Evolutionary conservation across 2,888 invertebrate species (phyloP).

Genomic region (Ditylenchus weischeri): DNA sequence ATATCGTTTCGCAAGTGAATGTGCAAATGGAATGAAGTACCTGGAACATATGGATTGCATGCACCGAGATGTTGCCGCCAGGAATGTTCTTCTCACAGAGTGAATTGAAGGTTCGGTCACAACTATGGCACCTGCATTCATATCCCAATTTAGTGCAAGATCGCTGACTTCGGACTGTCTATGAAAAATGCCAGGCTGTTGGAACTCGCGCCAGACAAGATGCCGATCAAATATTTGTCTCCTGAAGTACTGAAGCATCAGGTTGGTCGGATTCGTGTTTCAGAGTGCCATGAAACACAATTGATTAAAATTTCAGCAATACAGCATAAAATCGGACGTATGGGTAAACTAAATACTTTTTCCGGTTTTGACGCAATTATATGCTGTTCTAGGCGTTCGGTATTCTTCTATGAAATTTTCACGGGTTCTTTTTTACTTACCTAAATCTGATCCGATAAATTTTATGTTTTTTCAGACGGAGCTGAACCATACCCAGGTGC

Average conservation of each 20-base stretch:
- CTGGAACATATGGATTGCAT: background rate
- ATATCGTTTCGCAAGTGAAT: background rate
- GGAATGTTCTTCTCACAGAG: constrained; percentile 9
- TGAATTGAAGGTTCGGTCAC: background rate
- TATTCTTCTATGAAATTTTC: constrained; percentile 4
- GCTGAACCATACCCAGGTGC: too few relatives aligned
- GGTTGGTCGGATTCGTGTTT: too few relatives aligned
- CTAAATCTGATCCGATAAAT: too few relatives aligned
- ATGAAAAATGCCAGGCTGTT: background rate
- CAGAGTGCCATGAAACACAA: too few relatives aligned
- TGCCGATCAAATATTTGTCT: constrained; percentile 10
- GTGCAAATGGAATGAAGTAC: constrained; percentile 5
- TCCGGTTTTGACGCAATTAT: too few relatives aligned
- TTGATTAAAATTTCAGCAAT: background rate
- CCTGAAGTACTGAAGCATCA: constrained; percentile 6
- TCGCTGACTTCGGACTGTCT: constrained; percentile 4
- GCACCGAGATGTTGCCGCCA: constrained; percentile 1
- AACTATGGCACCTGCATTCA: background rate
- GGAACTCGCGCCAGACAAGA: background rate
- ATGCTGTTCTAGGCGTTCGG: background rate
- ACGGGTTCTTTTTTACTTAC: background rate
- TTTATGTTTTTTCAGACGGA: too few relatives aligned
- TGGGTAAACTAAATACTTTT: too few relatives aligned
- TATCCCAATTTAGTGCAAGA: background rate
- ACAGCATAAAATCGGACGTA: constrained; percentile 8